Conservation (phyloP, 2,797 vertebrate species). For the Presbytis comata region DNA sequence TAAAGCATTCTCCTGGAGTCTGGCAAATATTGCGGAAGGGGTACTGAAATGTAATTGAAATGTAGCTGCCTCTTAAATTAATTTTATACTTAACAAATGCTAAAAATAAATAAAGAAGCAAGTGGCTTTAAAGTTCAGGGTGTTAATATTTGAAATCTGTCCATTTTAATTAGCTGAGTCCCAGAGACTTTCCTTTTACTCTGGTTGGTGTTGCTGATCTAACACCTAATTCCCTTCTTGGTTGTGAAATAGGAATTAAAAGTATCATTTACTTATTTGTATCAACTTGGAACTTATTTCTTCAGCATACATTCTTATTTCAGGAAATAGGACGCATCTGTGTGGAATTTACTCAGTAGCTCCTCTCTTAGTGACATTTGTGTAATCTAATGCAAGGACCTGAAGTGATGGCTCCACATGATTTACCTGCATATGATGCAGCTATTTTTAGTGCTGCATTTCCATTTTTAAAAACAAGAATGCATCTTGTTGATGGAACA, state of each 20-base stretch:
- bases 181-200: conserved; percentile 53
- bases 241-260: conserved; percentile 49
- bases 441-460: conserved; percentile 64
- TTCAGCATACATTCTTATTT: conserved; percentile 57
- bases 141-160: conserved; percentile 73
- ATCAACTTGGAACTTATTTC: conserved; percentile 40
- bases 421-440: conserved; percentile 62
- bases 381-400: conserved; percentile 63
- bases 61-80: conserved; percentile 56
- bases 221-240: conserved; percentile 47
- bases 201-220: conserved; percentile 52
- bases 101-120: conserved; percentile 23
- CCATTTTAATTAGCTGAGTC: conserved; percentile 68
- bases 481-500: conserved; percentile 31
- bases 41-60: conserved; percentile 64
- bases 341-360: conserved; percentile 55
- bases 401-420: conserved; percentile 27
- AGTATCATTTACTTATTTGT: conserved; percentile 44
- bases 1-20: not conserved
- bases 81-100: conserved; percentile 65
- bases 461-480: conserved; percentile 63
- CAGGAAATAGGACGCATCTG: conserved; percentile 28
- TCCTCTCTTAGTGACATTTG: conserved; percentile 57
- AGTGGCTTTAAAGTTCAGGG: conserved; percentile 70
- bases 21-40: conserved; percentile 35